Base-by-base conservation (phyloP, 2,888 invertebrate genomes). In the Dendrolimus pini region DNA sequence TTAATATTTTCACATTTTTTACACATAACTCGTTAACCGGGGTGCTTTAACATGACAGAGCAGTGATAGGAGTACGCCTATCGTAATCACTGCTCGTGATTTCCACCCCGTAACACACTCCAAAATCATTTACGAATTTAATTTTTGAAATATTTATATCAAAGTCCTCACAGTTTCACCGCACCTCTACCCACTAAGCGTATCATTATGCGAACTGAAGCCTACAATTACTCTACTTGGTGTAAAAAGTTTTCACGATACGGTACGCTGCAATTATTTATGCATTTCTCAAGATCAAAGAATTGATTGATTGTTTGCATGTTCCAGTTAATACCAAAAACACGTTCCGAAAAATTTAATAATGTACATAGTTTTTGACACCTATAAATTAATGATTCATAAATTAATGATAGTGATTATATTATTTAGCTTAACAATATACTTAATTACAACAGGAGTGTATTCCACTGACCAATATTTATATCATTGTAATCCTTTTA, bases 31-130 rank as follows among this genome's bases (percentile, higher is more conserved):
- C 78, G 82, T 86, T 85, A 85, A 72, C 58, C 72, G 68, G 64
- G 71, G 71, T 3, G 30, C 30, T 30, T 30, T 30, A 30, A 30
- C 30, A 30, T 73, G 83, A 83, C 83, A 75, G 74, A 67, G 77
- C 87, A 86, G 87, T 87, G 85, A 87, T 83, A 85, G 79, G 68
- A 30, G 30, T 74, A 74, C 85, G 83, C 86, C 86, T 77, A 78
- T 72, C 74, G 78, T 83, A 85, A 85, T 85, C 79, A 77, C 68
- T 65, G 68, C 72, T 72, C 75, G 75, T 77, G 83, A 85, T 84
- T 86, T 82, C 30, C 79, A 85, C 85, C 78, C 80, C 73, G 82
- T 82, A 84, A 86, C 79, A 80, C 84, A 84, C 85, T 78, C 79
- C 70, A 68, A 79, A 84, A 82, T 78, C 76, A 83, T 82, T 86